phyloP scores from a whole-genome alignment of 2,797 vertebrate species.

The Euphonia xanthogaster region DNA sequence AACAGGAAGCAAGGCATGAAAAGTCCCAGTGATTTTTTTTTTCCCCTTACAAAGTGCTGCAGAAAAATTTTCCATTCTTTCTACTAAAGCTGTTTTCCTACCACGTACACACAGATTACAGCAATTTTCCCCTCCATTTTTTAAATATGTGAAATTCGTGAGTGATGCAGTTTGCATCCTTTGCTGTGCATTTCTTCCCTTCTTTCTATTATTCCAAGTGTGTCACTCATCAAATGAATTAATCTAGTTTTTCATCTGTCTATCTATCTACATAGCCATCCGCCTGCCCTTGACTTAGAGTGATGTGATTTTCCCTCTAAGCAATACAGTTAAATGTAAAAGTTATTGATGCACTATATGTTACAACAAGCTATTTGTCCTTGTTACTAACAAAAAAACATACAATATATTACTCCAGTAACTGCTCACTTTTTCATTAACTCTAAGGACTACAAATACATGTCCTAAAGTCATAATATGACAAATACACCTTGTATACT shows the following conservation, averaged over 20 bases:
- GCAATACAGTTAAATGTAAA: not conserved
- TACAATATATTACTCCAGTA: not conserved
- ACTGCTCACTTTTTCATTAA: not conserved
- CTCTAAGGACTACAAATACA: not conserved
- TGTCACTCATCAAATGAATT: not conserved
- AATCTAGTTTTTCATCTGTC: not conserved
- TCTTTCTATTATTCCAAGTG: not conserved
- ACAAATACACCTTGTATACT: not conserved
- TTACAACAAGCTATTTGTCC: not conserved
- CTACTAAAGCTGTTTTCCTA: not conserved
- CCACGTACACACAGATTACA: not conserved
- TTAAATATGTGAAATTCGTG: not conserved
- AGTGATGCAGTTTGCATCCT: not conserved
- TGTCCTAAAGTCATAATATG: not conserved
- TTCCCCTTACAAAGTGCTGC: not conserved
- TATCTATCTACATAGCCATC: not conserved
- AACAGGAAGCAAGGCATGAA: not conserved
- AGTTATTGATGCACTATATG: not conserved
- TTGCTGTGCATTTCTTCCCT: not conserved
- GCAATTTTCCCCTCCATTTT: not conserved
- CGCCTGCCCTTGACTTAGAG: not conserved
- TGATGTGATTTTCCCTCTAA: not conserved
- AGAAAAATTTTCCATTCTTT: not conserved
- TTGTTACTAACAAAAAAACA: not conserved
- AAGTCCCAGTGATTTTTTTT: not conserved